Conservation (phyloP, 92 coral and sea anemone species). For the Palythoa heliodiscus region DNA sequence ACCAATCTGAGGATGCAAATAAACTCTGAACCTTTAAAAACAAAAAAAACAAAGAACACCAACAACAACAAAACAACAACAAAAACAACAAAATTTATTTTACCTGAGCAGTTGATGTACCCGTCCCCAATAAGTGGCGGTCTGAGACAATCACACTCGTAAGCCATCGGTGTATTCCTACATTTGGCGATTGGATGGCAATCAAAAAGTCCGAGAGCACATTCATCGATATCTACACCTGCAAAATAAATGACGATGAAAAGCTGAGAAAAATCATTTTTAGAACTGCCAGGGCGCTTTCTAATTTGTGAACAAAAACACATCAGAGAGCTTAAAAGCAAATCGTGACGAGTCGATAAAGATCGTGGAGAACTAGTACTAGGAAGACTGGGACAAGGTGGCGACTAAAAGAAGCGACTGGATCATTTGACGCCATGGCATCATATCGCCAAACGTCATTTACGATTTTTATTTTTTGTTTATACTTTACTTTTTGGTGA, state of each 20-base stretch:
- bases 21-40: too few relatives aligned
- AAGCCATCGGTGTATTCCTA: neutral
- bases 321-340: too few relatives aligned
- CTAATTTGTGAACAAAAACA: neutral
- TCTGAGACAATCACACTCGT: neutral
- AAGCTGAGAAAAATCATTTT: neutral
- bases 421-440: too few relatives aligned
- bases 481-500: too few relatives aligned
- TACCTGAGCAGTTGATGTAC: slow-evolving; percentile 4
- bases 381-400: neutral
- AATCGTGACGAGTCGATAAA: neutral
- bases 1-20: too few relatives aligned
- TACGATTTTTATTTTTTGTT: too few relatives aligned
- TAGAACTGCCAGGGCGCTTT: neutral
- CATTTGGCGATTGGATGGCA: slow-evolving; percentile 11
- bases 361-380: neutral
- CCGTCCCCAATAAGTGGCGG: neutral
- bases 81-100: neutral
- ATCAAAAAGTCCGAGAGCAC: neutral
- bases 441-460: too few relatives aligned
- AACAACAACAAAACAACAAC: too few relatives aligned
- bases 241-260: neutral
- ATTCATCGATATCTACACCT: slow-evolving; percentile 15
- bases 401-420: too few relatives aligned
- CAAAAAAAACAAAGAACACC: too few relatives aligned